A percentile compares a stretch with the other conserved stretches of the same genome.
Evolutionary conservation across 2,888 invertebrate genomes (phyloP).

Genomic region (Alloplasta piceator): DNA sequence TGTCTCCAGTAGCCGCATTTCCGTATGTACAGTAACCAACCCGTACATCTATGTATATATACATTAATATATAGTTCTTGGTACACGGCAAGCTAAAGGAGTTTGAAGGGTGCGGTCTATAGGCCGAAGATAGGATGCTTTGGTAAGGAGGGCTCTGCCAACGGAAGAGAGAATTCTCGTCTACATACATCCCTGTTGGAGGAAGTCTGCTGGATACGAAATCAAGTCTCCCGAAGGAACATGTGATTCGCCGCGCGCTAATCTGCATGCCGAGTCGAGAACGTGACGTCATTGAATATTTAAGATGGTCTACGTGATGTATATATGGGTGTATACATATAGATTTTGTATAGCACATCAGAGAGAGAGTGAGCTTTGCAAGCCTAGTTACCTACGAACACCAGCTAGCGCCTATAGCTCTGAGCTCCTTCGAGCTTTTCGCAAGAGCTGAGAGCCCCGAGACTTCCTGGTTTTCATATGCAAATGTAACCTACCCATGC

Average conservation of each 20-base stretch:
- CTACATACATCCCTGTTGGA: conserved; percentile 10
- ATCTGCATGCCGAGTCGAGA: conserved; percentile 81
- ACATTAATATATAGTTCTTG: conserved; percentile 7
- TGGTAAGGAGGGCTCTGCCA: conserved; percentile 32
- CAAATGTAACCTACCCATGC: conserved; percentile 74
- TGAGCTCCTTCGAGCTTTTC: conserved; percentile 74
- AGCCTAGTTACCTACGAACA: conserved; percentile 69
- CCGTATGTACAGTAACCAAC: neutral
- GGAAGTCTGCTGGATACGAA: conserved; percentile 73
- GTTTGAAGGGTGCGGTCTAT: conserved; percentile 43
- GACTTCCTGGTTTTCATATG: conserved; percentile 82
- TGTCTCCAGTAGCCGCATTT: conserved; percentile 33
- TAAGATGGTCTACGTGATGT: conserved; percentile 75
- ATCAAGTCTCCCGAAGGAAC: conserved; percentile 77
- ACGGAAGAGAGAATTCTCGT: neutral
- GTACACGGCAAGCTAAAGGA: conserved; percentile 33
- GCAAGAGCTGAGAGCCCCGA: conserved; percentile 79
- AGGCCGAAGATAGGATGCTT: conserved; percentile 44
- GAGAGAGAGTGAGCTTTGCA: conserved; percentile 65
- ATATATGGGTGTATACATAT: no score
- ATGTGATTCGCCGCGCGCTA: conserved; percentile 79
- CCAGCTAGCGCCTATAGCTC: conserved; percentile 71
- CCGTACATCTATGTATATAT: neutral
- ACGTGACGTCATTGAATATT: conserved; percentile 82
- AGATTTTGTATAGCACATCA: conserved; percentile 34